Evolutionary conservation across 2,888 invertebrate species (phyloP), one percentile per base, ranked within the genome.

Genomic region (Parnassius orleans): DNA sequence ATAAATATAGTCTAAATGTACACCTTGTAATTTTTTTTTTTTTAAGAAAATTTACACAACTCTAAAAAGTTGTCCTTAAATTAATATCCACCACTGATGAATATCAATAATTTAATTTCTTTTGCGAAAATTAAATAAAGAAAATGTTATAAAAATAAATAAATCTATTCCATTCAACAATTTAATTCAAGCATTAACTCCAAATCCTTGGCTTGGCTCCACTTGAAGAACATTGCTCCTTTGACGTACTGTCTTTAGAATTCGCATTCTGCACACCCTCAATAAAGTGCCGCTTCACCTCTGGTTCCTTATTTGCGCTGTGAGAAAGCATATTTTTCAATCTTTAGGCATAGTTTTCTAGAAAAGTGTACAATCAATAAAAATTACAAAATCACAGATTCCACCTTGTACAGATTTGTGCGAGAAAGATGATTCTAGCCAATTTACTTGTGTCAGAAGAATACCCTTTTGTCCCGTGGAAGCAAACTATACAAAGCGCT

Each of bases 181-280:
- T 53, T 54, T 54, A 53, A 59, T 64, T 64, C 60, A 63, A 61
- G 42, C 9, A 72, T 72, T 80, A 86, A 70, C 84, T 86, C 80
- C 86, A 87, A 67, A 85, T 78, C 46, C 74, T 72, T 2, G 86
- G 83, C 69, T 85, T 85, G 10, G 73, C 72, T 33, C 83, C 78
- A 2, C 81, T 81, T 0, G 86, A 86, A 0, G 80, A 70, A 57
- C 86, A 84, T 11, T 78, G 73, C 53, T 79, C 77, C 57, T 71
- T 84, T 9, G 14, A 14, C 9, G 43, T 46, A 10, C 60, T 48
- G 24, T 24, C 42, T 48, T 46, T 60, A 41, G 43, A 11, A 12
- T 56, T 63, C 9, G n/a, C 44, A 41, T 59, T 58, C 5, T 12
- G 19, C 11, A 42, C 73, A 50, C 72, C 73, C 48, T 83, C 81